These are phyloP conservation scores for Listronotus bonariensis DNA, from an alignment of 1,140 invertebrate species.

Conservation along the genomic window DNA sequence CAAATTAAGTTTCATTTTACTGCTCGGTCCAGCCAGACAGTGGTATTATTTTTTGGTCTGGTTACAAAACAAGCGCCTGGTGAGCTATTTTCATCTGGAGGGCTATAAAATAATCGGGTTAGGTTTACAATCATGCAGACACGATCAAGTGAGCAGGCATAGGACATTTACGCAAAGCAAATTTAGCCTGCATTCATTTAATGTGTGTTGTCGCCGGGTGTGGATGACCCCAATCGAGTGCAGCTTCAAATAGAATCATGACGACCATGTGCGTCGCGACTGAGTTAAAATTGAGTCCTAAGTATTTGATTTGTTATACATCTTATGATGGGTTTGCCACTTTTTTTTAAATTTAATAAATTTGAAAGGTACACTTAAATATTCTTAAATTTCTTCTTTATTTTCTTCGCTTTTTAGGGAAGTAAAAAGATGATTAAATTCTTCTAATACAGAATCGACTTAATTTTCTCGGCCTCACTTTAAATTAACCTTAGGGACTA, in stretches of 20 bases:
- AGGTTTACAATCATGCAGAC: constrained; percentile 19
- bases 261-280: constrained; percentile 15
- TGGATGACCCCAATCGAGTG: constrained; percentile 30
- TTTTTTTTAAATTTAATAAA: no score
- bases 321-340: no score
- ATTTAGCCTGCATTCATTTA: constrained; percentile 26
- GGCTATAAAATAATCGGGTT: constrained; percentile 29
- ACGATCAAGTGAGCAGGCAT: constrained; percentile 18
- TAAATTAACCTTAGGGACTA: no score
- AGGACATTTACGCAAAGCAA: constrained; percentile 29
- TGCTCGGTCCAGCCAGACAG: no score
- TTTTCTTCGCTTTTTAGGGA: no score
- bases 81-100: constrained; percentile 15
- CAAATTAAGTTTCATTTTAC: no score
- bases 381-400: no score
- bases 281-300: constrained; percentile 4
- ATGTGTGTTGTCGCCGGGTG: constrained; percentile 25
- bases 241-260: constrained; percentile 29
- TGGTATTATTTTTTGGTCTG: constrained; percentile 1
- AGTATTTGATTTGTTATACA: no score
- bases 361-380: no score
- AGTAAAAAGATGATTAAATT: no score
- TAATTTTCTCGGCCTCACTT: no score
- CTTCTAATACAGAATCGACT: no score
- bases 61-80: constrained; percentile 10